phyloP scores from a whole-genome alignment of 2,797 vertebrate species.

The Amazona ochrocephala region DNA sequence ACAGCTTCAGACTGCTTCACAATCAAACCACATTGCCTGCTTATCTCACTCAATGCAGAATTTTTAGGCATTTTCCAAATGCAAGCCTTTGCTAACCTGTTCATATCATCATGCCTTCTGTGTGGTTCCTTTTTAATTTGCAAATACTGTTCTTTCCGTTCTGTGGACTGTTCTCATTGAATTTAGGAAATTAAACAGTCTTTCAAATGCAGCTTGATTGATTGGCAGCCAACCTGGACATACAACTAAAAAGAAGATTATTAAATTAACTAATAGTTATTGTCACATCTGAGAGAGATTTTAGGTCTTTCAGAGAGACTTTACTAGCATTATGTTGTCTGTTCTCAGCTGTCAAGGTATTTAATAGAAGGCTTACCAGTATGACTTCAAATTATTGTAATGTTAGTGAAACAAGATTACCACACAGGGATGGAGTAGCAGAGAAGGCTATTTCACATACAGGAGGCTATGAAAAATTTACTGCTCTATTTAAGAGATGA shows the following conservation, averaged over 20 bases:
- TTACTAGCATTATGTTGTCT: neutral
- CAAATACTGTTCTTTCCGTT: slow-evolving; percentile 3
- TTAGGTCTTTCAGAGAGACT: neutral
- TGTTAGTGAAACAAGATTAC: slow-evolving; percentile 34
- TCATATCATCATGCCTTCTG: neutral
- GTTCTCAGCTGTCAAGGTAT: slow-evolving; percentile 9
- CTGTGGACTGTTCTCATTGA: neutral
- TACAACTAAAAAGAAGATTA: neutral
- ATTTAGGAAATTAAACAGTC: neutral
- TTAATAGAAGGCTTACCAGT: slow-evolving; percentile 39
- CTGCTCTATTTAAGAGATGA: neutral
- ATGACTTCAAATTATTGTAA: slow-evolving; percentile 34
- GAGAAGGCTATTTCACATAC: neutral
- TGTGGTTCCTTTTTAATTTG: neutral
- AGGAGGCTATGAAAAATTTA: neutral
- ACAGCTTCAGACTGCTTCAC: slow-evolving; percentile 38
- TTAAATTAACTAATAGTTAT: neutral
- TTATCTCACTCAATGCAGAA: slow-evolving; percentile 5
- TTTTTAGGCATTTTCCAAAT: slow-evolving; percentile 35
- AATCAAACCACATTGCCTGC: neutral
- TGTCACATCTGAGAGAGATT: neutral
- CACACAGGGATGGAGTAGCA: neutral
- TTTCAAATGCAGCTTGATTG: neutral
- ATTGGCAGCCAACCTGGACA: neutral
- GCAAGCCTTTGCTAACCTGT: neutral